phyloP scores from a whole-genome alignment of 2,113 vertebrate genomes.

The Mormyrus iriodes region DNA sequence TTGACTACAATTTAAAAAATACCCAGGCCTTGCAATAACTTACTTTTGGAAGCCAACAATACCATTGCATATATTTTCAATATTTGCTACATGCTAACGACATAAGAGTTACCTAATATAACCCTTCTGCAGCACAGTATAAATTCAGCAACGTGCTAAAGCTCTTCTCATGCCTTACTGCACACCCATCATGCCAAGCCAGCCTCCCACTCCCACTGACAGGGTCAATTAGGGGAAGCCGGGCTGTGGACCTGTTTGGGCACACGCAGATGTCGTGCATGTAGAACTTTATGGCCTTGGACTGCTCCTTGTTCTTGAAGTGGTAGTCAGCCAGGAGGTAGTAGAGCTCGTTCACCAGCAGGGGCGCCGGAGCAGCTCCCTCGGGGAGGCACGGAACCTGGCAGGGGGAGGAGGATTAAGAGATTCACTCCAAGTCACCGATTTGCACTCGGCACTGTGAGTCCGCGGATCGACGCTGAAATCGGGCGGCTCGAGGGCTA shows the following conservation, averaged over 20 bases:
- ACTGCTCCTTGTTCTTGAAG: conserved; percentile 98
- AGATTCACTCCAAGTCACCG: not conserved
- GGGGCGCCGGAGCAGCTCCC: conserved; percentile 73
- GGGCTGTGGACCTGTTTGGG: conserved; percentile 77
- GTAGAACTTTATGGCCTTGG: conserved; percentile 97
- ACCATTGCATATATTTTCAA: not conserved
- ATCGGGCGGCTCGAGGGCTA: not conserved
- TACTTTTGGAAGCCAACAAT: not conserved
- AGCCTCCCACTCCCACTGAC: not conserved
- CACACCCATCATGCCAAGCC: not conserved
- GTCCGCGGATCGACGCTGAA: not conserved
- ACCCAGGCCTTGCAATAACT: not conserved
- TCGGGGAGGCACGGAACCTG: conserved; percentile 81
- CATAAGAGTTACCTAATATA: not conserved
- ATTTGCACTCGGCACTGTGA: not conserved
- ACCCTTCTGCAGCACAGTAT: not conserved
- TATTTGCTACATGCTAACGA: not conserved
- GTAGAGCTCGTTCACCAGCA: conserved; percentile 83
- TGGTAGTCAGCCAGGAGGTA: conserved; percentile 96
- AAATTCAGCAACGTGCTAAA: not conserved
- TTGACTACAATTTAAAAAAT: not conserved
- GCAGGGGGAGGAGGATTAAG: not conserved
- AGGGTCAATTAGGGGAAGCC: not conserved
- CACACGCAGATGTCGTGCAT: conserved; percentile 95
- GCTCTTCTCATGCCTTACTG: not conserved